These are phyloP conservation scores for Caranx melampygus DNA, from an alignment of 2,113 vertebrate genomes.

Conservation along the genomic window DNA sequence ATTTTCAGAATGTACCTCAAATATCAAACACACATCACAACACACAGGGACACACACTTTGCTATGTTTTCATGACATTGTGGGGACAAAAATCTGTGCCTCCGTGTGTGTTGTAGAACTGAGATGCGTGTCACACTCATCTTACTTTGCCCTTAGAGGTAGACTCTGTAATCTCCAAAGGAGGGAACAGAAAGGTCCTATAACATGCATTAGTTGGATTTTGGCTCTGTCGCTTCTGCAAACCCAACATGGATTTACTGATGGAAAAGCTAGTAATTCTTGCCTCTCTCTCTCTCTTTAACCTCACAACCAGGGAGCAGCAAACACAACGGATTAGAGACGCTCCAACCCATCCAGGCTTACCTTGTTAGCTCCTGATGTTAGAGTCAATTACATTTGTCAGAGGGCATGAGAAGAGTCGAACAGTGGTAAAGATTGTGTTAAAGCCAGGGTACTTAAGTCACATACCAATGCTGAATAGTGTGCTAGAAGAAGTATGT, in stretches of 20 bases:
- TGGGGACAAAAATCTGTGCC: background rate
- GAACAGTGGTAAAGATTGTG: background rate
- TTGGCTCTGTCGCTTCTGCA: conserved; percentile 22
- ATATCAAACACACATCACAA: conserved; percentile 3
- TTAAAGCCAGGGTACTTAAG: background rate
- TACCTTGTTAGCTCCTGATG: conserved; percentile 35
- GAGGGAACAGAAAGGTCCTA: conserved; percentile 30
- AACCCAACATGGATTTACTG: conserved; percentile 41
- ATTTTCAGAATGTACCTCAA: conserved; percentile 38
- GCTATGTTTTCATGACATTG: conserved; percentile 1
- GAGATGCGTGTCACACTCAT: conserved; percentile 18
- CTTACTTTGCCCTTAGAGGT: conserved; percentile 25
- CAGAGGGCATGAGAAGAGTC: conserved; percentile 5
- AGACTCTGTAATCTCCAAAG: conserved; percentile 44
- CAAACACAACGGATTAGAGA: conserved; percentile 41
- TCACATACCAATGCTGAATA: background rate
- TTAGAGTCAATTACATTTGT: conserved; percentile 40
- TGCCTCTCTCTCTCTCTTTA: conserved; percentile 30
- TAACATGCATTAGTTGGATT: conserved; percentile 46
- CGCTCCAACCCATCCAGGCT: conserved; percentile 20
- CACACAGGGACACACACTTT: background rate
- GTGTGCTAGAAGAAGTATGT: background rate
- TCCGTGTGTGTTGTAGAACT: background rate
- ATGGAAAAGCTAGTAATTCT: conserved; percentile 43
- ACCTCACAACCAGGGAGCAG: conserved; percentile 19